phyloP scores from a whole-genome alignment of 2,797 vertebrate species.

The Brotogeris chrysoptera region DNA sequence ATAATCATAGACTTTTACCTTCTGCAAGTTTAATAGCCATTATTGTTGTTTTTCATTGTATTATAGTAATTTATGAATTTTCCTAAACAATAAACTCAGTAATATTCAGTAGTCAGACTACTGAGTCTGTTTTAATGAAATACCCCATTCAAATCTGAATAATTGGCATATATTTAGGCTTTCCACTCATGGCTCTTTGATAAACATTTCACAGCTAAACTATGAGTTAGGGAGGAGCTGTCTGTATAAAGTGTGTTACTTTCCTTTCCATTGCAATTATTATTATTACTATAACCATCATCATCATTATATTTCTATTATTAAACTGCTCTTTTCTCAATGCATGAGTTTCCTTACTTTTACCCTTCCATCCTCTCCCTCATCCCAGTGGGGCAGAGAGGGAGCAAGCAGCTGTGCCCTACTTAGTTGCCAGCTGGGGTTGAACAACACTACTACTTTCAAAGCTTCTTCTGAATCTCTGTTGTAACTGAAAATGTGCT shows the following conservation, averaged over 20 bases:
- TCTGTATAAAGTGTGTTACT: neutral
- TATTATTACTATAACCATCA: neutral
- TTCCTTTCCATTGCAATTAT: neutral
- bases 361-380: neutral
- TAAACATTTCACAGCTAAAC: neutral
- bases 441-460: accelerated
- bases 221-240: neutral
- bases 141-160: neutral
- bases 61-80: conserved; percentile 4
- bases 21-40: neutral
- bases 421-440: neutral
- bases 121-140: neutral
- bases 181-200: neutral
- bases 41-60: neutral
- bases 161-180: neutral
- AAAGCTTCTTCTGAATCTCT: neutral
- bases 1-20: neutral
- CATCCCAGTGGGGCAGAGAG: accelerated
- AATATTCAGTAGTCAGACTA: neutral
- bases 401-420: neutral
- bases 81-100: neutral
- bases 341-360: neutral
- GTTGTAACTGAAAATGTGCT: neutral
- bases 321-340: neutral
- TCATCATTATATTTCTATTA: neutral